Percentiles rank a stretch among this genome's conserved stretches.
These are phyloP conservation scores for Sitobion miscanthi DNA, from an alignment of 1,140 invertebrate genomes.

Conservation along the genomic window DNA sequence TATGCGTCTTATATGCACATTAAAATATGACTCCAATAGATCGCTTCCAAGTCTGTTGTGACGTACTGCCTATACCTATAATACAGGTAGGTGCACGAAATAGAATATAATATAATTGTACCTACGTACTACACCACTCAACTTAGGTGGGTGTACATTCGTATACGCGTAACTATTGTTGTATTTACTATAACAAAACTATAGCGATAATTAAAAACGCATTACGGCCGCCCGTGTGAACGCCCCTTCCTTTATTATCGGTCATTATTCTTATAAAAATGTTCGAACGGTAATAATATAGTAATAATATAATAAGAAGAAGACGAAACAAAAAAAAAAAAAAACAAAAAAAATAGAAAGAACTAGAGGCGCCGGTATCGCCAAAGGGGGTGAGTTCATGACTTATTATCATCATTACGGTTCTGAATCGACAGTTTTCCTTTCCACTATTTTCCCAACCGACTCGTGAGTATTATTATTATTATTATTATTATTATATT, in stretches of 20 bases:
- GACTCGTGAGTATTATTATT: neutral
- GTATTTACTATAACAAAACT: slow-evolving; percentile 25
- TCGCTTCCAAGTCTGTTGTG: neutral
- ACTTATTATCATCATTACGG: slow-evolving; percentile 55
- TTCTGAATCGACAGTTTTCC: slow-evolving; percentile 55
- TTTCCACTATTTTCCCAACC: slow-evolving; percentile 49
- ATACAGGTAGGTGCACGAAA: neutral
- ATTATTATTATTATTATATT: neutral
- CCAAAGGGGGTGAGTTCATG: slow-evolving; percentile 54
- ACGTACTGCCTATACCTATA: neutral
- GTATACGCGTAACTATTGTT: slow-evolving; percentile 1
- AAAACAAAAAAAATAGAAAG: slow-evolving; percentile 25
- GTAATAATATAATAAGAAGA: slow-evolving; percentile 19
- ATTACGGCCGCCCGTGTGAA: slow-evolving; percentile 47
- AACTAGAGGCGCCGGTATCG: slow-evolving; percentile 55
- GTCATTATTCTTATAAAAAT: slow-evolving; percentile 55
- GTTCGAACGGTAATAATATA: slow-evolving; percentile 53
- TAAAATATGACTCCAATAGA: neutral
- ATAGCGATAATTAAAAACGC: slow-evolving; percentile 54
- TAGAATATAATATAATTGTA: neutral
- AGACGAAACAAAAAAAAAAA: neutral
- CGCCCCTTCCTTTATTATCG: slow-evolving; percentile 56
- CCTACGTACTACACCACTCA: neutral
- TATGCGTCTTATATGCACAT: neutral
- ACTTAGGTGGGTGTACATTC: neutral